Conservation (phyloP, 2,113 vertebrate genomes). For the Neolamprologus sp. region DNA sequence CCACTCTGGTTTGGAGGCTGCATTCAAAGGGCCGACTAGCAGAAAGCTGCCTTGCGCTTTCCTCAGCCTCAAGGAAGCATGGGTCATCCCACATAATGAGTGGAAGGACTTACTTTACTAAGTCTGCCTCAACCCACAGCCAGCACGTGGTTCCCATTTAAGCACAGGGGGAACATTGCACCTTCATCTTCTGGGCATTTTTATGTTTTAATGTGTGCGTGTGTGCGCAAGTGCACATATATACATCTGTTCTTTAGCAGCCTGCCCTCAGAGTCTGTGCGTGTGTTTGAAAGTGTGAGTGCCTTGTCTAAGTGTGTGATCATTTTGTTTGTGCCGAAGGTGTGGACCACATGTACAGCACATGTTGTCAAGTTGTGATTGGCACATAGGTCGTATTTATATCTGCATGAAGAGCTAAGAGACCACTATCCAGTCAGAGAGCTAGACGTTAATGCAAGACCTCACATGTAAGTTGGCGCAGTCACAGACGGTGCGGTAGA, state of each 20-base stretch:
- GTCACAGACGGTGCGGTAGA: neutral
- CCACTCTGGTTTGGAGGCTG: slow-evolving; percentile 41
- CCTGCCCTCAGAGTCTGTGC: neutral
- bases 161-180: slow-evolving; percentile 30
- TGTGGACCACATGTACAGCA: slow-evolving; percentile 45
- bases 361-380: slow-evolving; percentile 44
- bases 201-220: slow-evolving; percentile 22
- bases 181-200: slow-evolving; percentile 53
- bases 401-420: slow-evolving; percentile 22
- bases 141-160: slow-evolving; percentile 61
- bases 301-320: slow-evolving; percentile 30
- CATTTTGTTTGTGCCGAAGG: slow-evolving; percentile 27
- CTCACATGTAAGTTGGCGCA: neutral
- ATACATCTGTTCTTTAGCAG: slow-evolving; percentile 35
- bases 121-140: slow-evolving; percentile 3
- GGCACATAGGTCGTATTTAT: slow-evolving; percentile 15
- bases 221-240: slow-evolving; percentile 2
- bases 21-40: slow-evolving; percentile 36
- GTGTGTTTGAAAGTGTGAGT: neutral
- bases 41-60: slow-evolving; percentile 12
- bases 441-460: neutral
- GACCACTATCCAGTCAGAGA: neutral
- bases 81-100: slow-evolving; percentile 61
- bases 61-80: slow-evolving; percentile 17
- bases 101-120: slow-evolving; percentile 62